Conservation (phyloP, 2,888 invertebrate species). For the Ptychoptera contaminata region DNA sequence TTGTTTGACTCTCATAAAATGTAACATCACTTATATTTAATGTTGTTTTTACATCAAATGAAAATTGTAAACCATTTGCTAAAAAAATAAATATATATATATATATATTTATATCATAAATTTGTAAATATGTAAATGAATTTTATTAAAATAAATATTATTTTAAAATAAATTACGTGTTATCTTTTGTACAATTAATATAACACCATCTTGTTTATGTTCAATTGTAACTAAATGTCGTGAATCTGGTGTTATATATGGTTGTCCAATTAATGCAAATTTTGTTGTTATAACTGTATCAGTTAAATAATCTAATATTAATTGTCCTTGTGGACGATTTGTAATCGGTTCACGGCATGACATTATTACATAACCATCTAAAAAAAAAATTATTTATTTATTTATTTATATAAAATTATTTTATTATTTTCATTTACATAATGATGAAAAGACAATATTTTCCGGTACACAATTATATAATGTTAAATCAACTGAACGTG, state of each 20-base stretch:
- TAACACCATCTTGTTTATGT: conserved; percentile 37
- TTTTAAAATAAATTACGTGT: conserved; percentile 34
- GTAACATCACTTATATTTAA: conserved; percentile 55
- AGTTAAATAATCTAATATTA: conserved; percentile 54
- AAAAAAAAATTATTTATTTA: conserved; percentile 9
- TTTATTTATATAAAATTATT: background rate
- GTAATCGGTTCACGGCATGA: conserved; percentile 53
- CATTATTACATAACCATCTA: conserved; percentile 55
- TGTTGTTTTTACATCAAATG: conserved; percentile 59
- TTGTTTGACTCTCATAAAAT: conserved; percentile 54
- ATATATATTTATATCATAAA: background rate
- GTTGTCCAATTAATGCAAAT: conserved; percentile 44
- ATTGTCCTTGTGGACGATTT: conserved; percentile 44
- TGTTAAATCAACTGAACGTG: conserved; percentile 51
- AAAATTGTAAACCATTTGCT: conserved; percentile 48
- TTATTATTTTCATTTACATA: conserved; percentile 39
- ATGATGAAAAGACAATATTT: conserved; percentile 49
- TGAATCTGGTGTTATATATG: conserved; percentile 54
- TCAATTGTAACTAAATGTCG: conserved; percentile 51
- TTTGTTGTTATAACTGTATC: conserved; percentile 50
- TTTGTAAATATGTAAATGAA: background rate
- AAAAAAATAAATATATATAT: conserved; percentile 14
- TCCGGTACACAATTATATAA: conserved; percentile 57
- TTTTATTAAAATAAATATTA: background rate
- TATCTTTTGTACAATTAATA: conserved; percentile 47